Evolutionary conservation across 2,113 vertebrate species (phyloP).

Genomic region (Hymenochirus boettgeri): DNA sequence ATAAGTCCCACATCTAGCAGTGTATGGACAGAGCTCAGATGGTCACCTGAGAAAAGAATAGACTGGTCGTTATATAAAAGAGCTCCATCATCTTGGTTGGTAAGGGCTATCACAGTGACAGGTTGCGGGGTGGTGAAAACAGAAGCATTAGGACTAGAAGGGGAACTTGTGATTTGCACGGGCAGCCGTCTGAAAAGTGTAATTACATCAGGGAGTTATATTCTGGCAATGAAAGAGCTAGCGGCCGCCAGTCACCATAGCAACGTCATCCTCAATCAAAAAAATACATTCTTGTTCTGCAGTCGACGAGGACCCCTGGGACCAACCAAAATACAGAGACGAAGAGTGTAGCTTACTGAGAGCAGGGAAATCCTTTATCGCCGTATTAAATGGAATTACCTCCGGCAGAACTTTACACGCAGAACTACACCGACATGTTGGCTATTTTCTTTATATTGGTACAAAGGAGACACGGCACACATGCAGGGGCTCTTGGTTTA

Average conservation of each 20-base stretch:
- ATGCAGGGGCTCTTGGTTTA: no score
- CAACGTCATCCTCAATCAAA: conserved; percentile 49
- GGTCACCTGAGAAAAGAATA: no score
- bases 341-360: conserved; percentile 32
- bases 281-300: conserved; percentile 47
- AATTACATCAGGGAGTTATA: conserved; percentile 41
- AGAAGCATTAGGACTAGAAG: background rate
- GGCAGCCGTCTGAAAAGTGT: conserved; percentile 4
- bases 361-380: background rate
- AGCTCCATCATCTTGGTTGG: no score
- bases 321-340: conserved; percentile 16
- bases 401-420: no score
- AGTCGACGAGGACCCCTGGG: conserved; percentile 44
- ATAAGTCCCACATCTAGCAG: no score
- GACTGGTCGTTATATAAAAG: no score
- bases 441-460: no score
- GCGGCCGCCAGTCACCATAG: conserved; percentile 55
- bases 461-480: no score
- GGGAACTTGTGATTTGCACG: background rate
- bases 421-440: no score
- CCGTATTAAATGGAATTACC: background rate
- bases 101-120: no score
- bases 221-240: background rate
- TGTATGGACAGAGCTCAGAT: no score
- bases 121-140: no score